Evolutionary conservation across 2,797 vertebrate genomes (phyloP), one percentile per base, ranked within the genome.

Genomic region (Chloroceryle inda): DNA sequence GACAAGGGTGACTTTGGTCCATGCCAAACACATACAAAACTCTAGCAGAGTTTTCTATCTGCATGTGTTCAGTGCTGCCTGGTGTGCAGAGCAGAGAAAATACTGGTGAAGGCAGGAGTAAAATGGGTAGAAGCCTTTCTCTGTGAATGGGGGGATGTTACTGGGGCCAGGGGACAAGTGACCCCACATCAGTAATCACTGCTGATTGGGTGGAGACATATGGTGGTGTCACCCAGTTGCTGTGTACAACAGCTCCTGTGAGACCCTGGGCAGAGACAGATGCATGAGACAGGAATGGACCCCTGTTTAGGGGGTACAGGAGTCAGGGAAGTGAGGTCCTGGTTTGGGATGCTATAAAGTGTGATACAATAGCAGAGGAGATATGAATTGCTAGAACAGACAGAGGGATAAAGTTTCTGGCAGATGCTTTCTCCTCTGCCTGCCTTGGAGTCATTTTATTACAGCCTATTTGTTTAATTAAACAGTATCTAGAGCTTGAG

Each of bases 381-480:
- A 22, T 24, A 42, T 4, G 44, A 88, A 35, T 40, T 61, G 5
- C 45, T 88, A 9, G 50, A 89, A 42, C 24, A 72, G 11, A 26
- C 13, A 22, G 42, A 94, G 16, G 11, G 59, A 55, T 53, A 59
- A 91, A 38, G 6, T 62, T 89, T 73, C 81, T 88, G 78, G 75
- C 63, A 89, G 42, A 89, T 59, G 59, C 29, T 87, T 79, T 42
- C 71, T 66, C 27, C 42, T 69, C 63, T 85, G 67, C 55, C 67
- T 89, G 47, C 77, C 67, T 31, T 23, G 23, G 66, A 59, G 45
- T 93, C 93, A 68, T 55, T 95, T 93, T 72, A 89, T 95, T 95
- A 94, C 13, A 85, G 35, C 6, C 59, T 85, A 79, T 81, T 38
- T 91, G 42, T 85, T 96, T 52, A 93, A 93, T 97, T 93, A 95